Percentiles rank a stretch among this genome's conserved stretches.
These are phyloP conservation scores for Dolichoris vasculosae DNA, from an alignment of 1,140 invertebrate genomes.

Conservation along the genomic window DNA sequence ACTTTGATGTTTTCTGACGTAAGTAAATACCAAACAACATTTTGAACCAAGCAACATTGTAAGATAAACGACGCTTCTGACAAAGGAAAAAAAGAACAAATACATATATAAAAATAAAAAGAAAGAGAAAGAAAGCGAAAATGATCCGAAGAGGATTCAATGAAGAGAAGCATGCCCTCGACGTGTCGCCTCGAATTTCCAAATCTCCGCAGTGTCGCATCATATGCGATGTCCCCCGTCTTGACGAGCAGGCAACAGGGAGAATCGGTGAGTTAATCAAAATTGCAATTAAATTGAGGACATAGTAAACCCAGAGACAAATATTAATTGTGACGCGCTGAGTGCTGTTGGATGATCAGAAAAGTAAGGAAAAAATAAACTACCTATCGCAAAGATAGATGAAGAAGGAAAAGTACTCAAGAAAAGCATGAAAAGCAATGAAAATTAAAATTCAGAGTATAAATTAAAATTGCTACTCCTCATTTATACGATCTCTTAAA, in stretches of 20 bases:
- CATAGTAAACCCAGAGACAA: slow-evolving; percentile 60
- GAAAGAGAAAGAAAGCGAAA: not conserved
- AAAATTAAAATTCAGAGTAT: not conserved
- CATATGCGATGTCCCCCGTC: slow-evolving; percentile 32
- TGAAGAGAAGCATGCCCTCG: not conserved
- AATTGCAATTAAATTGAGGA: slow-evolving; percentile 61
- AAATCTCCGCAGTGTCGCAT: slow-evolving; percentile 22
- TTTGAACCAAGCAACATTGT: not conserved
- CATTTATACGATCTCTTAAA: not conserved
- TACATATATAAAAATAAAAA: not conserved
- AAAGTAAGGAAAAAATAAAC: not conserved
- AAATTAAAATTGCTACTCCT: not conserved
- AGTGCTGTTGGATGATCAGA: slow-evolving; percentile 26
- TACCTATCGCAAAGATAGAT: not conserved
- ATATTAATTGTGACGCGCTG: slow-evolving; percentile 67
- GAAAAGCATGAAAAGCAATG: not conserved
- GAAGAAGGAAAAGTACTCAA: not conserved
- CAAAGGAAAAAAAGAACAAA: not conserved
- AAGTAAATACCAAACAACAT: too few species aligned
- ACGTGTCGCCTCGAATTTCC: slow-evolving; percentile 38
- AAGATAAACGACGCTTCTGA: slow-evolving; percentile 47
- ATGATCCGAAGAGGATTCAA: too few species aligned
- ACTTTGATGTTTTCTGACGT: too few species aligned
- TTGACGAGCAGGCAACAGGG: slow-evolving; percentile 9
- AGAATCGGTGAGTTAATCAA: slow-evolving; percentile 57